Percentiles rank a stretch among this genome's conserved stretches.
phyloP scores from a whole-genome alignment of 2,797 vertebrate species.

The Thripadectes ignobilis region DNA sequence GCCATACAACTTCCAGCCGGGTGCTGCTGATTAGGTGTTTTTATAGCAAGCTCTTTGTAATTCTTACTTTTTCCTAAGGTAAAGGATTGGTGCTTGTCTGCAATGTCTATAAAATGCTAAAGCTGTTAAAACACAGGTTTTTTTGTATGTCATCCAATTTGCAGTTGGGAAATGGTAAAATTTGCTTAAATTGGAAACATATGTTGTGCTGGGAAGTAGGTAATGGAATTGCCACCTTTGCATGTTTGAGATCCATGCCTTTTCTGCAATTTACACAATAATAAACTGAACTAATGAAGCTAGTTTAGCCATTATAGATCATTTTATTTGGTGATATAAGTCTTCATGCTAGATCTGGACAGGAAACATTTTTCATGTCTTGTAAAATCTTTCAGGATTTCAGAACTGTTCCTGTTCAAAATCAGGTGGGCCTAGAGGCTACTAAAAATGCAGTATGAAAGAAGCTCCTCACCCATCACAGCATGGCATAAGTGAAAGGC shows the following conservation, averaged over 20 bases:
- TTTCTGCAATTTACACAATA: conserved; percentile 22
- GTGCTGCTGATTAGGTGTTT: conserved; percentile 33
- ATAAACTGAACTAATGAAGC: conserved; percentile 1
- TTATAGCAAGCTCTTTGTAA: conserved; percentile 40
- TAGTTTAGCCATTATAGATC: background rate
- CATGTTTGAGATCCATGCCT: background rate
- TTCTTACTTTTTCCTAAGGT: conserved; percentile 51
- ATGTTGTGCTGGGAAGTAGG: conserved; percentile 2
- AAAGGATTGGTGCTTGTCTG: background rate
- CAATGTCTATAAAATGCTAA: conserved; percentile 57
- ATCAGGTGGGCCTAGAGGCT: background rate
- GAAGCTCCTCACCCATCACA: background rate
- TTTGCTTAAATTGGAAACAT: conserved; percentile 52
- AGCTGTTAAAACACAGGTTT: conserved; percentile 62
- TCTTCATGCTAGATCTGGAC: background rate
- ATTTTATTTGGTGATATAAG: conserved; percentile 16
- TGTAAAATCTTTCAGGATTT: conserved; percentile 6
- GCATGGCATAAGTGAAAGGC: rapidly evolving
- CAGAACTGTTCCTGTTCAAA: background rate
- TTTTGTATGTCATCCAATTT: conserved; percentile 65
- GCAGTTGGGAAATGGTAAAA: conserved; percentile 48
- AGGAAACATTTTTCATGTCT: background rate
- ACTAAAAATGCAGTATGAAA: background rate
- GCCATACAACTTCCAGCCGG: background rate
- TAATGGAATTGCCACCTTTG: conserved; percentile 35